A percentile compares a stretch with the other conserved stretches of the same genome.
Evolutionary conservation across 2,888 invertebrate genomes (phyloP).

Genomic region (Harpalus rufipes): DNA sequence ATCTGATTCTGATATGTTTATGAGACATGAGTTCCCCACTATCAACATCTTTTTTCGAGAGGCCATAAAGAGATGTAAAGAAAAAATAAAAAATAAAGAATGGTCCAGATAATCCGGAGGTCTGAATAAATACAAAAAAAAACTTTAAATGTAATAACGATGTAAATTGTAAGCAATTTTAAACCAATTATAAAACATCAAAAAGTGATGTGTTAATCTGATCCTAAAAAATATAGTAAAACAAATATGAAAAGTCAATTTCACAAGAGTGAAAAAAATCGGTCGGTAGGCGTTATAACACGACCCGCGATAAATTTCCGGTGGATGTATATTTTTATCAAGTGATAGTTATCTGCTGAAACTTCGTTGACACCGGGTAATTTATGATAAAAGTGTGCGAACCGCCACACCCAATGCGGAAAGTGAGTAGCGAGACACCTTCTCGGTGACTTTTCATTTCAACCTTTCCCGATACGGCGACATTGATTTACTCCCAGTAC

Average conservation of each 20-base stretch:
- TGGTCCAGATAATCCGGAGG: no score
- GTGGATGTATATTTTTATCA: slow-evolving; percentile 32
- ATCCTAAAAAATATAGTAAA: background rate
- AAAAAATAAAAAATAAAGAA: no score
- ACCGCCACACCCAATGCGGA: slow-evolving; percentile 19
- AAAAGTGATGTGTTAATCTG: slow-evolving; percentile 32
- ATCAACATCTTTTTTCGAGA: no score
- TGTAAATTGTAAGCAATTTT: background rate
- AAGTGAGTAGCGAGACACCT: background rate
- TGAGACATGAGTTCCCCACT: no score
- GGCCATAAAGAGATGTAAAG: no score
- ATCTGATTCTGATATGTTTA: no score
- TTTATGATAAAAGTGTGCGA: slow-evolving; percentile 39
- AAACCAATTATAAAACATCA: slow-evolving; percentile 17
- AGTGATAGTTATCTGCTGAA: slow-evolving; percentile 32
- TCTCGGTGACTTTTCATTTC: slow-evolving; percentile 3
- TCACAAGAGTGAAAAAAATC: slow-evolving; percentile 26
- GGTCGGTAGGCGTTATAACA: slow-evolving; percentile 12
- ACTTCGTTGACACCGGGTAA: slow-evolving; percentile 42
- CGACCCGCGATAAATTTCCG: slow-evolving; percentile 36
- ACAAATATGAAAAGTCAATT: slow-evolving; percentile 34
- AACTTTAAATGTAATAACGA: no score
- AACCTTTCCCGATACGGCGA: background rate
- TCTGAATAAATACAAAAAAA: no score
- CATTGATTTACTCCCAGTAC: background rate